These are phyloP conservation scores for Thecocarcelia acutangulata DNA, from an alignment of 2,888 invertebrate genomes.

Conservation along the genomic window DNA sequence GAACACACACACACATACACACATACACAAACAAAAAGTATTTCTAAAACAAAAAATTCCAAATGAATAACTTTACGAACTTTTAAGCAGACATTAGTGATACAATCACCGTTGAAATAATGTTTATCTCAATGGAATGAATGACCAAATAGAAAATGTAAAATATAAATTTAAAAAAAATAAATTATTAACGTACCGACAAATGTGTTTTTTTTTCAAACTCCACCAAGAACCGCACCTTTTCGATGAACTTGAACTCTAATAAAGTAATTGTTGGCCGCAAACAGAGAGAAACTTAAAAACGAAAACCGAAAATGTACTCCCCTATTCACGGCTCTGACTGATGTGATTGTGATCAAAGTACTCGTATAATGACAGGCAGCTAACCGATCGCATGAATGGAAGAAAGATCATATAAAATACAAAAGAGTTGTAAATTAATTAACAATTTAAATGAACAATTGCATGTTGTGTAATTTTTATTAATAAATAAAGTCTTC, in stretches of 20 bases:
- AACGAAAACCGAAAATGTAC: neutral
- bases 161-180: constrained; percentile 26
- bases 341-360: constrained; percentile 10
- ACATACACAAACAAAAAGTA: constrained; percentile 23
- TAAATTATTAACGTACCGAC: neutral
- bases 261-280: constrained; percentile 50
- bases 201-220: constrained; percentile 29
- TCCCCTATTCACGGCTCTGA: neutral
- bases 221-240: constrained; percentile 60
- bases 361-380: neutral
- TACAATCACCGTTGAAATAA: constrained; percentile 58
- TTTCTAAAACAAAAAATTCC: constrained; percentile 11
- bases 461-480: constrained; percentile 24
- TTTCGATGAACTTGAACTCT: constrained; percentile 66
- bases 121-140: constrained; percentile 41
- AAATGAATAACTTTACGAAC: neutral
- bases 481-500: constrained; percentile 2
- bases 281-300: constrained; percentile 17
- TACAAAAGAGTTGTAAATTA: neutral
- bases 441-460: neutral
- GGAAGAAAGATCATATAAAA: neutral
- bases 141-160: constrained; percentile 36
- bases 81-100: neutral
- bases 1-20: neutral
- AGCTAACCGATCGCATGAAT: neutral